These are phyloP conservation scores for Cybosia mesomella DNA, from an alignment of 2,888 invertebrate species.

Conservation along the genomic window DNA sequence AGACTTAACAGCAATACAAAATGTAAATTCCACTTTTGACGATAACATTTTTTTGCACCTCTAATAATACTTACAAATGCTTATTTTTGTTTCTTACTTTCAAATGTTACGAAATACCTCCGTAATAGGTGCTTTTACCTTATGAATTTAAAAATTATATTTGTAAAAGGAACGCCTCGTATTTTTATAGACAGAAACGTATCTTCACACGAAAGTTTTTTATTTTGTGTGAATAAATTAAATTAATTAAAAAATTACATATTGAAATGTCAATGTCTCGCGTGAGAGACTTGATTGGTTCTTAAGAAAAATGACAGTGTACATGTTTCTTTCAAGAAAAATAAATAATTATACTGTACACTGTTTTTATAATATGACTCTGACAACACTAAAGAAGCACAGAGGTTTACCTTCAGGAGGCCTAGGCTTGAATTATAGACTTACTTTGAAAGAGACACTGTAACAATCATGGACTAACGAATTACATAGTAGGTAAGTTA, in stretches of 20 bases:
- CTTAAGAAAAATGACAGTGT: constrained; percentile 15
- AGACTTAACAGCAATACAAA: too few relatives aligned
- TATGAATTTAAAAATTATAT: neutral
- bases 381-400: neutral
- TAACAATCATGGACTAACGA: neutral
- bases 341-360: neutral
- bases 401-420: neutral
- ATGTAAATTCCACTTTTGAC: too few relatives aligned
- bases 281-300: constrained; percentile 12
- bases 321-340: constrained; percentile 1
- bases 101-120: too few relatives aligned
- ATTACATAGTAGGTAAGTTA: too few relatives aligned
- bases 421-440: neutral
- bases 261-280: constrained; percentile 11
- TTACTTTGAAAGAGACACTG: neutral
- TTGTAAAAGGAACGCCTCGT: neutral
- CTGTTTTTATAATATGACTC: neutral
- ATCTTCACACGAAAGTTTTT: neutral
- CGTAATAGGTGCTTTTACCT: too few relatives aligned
- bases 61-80: too few relatives aligned
- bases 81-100: too few relatives aligned
- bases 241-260: constrained; percentile 7
- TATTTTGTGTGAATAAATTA: constrained; percentile 5
- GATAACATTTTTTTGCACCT: too few relatives aligned
- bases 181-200: neutral